Percentiles rank a stretch among this genome's conserved stretches.
These are phyloP conservation scores for Bombus fervidus DNA, from an alignment of 1,140 invertebrate genomes.

Conservation along the genomic window DNA sequence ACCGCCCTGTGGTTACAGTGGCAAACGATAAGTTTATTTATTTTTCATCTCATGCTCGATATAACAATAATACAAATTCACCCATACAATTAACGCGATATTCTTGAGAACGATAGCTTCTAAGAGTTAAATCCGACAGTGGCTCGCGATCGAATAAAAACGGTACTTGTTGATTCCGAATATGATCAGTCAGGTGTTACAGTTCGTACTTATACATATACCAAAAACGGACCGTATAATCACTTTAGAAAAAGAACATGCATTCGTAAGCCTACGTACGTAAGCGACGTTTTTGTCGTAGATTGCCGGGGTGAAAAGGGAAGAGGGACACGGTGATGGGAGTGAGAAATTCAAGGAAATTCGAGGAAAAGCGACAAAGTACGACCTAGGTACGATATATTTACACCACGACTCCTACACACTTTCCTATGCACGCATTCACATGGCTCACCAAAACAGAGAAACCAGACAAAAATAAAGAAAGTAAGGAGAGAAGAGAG, in stretches of 20 bases:
- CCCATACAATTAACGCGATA: not conserved
- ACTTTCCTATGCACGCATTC: slow-evolving; percentile 64
- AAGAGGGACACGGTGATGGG: not conserved
- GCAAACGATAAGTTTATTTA: not conserved
- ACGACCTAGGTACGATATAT: slow-evolving; percentile 52
- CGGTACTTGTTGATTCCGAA: slow-evolving; percentile 7
- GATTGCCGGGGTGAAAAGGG: not conserved
- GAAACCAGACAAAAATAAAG: not conserved
- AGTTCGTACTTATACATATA: slow-evolving; percentile 70
- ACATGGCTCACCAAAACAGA: slow-evolving; percentile 58
- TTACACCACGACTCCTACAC: slow-evolving; percentile 63
- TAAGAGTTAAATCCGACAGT: not conserved
- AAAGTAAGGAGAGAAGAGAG: not conserved
- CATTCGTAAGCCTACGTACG: slow-evolving; percentile 11
- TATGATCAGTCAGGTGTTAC: slow-evolving; percentile 11
- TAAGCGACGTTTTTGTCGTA: slow-evolving; percentile 20
- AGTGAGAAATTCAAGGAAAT: not conserved
- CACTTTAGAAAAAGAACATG: slow-evolving; percentile 31
- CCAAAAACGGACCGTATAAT: slow-evolving; percentile 16
- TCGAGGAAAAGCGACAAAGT: slow-evolving; percentile 29
- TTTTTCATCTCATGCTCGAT: too few species aligned
- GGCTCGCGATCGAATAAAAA: not conserved
- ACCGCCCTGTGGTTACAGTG: not conserved
- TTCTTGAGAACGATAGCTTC: not conserved
- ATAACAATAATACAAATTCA: not conserved